Evolutionary conservation across 1,140 invertebrate genomes (phyloP).

Genomic region (Antheraea mylitta): DNA sequence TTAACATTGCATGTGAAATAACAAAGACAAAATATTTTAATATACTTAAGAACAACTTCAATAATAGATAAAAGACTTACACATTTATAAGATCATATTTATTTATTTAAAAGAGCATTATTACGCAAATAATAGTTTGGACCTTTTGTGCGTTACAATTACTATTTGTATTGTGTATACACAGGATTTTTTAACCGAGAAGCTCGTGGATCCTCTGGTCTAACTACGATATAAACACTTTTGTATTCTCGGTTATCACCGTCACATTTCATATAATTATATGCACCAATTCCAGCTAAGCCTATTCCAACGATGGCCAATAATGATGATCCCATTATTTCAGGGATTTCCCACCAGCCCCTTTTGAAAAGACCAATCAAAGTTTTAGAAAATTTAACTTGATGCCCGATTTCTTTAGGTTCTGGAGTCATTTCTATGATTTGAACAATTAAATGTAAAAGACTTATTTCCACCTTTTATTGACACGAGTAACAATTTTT

Average conservation of each 20-base stretch:
- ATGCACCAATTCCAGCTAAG: constrained; percentile 42
- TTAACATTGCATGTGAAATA: too few species aligned
- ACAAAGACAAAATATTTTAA: too few species aligned
- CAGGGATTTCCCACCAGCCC: constrained; percentile 81
- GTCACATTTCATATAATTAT: constrained; percentile 67
- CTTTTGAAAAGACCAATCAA: constrained; percentile 68
- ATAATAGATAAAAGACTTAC: too few species aligned
- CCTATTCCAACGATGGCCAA: constrained; percentile 73
- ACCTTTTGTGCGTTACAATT: constrained; percentile 9
- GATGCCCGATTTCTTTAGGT: constrained; percentile 52
- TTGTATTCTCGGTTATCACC: constrained; percentile 77
- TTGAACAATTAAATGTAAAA: neutral
- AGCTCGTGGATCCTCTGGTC: constrained; percentile 70
- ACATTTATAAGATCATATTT: too few species aligned
- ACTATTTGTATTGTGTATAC: constrained; percentile 39
- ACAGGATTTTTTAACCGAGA: constrained; percentile 53
- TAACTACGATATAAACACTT: constrained; percentile 67
- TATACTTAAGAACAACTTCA: too few species aligned
- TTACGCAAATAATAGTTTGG: neutral
- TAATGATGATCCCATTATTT: constrained; percentile 75
- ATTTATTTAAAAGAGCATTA: too few species aligned
- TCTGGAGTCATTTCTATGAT: constrained; percentile 35
- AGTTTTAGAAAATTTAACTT: constrained; percentile 49
- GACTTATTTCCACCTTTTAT: neutral
- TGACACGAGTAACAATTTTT: neutral